These are phyloP conservation scores for Mionectes olivaceus DNA, from an alignment of 2,797 vertebrate species.

Conservation along the genomic window DNA sequence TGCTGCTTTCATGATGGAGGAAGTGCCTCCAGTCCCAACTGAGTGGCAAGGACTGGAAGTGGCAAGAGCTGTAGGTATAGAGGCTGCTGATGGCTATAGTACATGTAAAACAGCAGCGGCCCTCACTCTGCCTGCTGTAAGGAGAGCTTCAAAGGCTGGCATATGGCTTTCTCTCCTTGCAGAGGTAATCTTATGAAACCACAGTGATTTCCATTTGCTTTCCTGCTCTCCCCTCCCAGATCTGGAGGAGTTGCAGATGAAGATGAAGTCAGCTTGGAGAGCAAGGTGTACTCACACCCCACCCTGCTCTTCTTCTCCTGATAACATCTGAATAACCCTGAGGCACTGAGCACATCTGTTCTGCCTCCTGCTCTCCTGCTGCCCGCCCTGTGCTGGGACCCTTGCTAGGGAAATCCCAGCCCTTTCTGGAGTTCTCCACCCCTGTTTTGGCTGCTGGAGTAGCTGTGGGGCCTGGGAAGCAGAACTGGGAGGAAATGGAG, in stretches of 20 bases:
- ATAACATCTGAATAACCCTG: slow-evolving; percentile 41
- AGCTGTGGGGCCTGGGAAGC: neutral
- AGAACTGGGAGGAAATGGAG: neutral
- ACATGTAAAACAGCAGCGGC: neutral
- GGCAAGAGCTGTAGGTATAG: neutral
- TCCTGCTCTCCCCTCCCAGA: slow-evolving; percentile 21
- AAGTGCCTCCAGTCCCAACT: rapidly evolving
- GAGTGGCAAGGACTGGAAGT: neutral
- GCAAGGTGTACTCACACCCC: slow-evolving; percentile 41
- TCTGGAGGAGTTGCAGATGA: slow-evolving; percentile 44
- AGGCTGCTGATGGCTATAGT: neutral
- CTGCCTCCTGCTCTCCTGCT: neutral
- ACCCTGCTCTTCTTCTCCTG: neutral
- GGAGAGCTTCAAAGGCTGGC: neutral
- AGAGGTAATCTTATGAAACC: slow-evolving; percentile 19
- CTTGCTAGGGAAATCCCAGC: neutral
- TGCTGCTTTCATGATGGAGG: neutral
- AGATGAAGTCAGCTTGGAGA: slow-evolving; percentile 59
- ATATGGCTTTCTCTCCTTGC: neutral
- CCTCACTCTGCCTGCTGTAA: neutral
- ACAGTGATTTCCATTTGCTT: slow-evolving; percentile 28
- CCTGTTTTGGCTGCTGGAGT: neutral
- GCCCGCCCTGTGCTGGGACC: neutral
- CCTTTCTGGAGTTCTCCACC: neutral
- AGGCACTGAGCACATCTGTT: slow-evolving; percentile 16